Conservation (phyloP, 2,113 vertebrate genomes). For the Calyptommatus sinebrachiatus region DNA sequence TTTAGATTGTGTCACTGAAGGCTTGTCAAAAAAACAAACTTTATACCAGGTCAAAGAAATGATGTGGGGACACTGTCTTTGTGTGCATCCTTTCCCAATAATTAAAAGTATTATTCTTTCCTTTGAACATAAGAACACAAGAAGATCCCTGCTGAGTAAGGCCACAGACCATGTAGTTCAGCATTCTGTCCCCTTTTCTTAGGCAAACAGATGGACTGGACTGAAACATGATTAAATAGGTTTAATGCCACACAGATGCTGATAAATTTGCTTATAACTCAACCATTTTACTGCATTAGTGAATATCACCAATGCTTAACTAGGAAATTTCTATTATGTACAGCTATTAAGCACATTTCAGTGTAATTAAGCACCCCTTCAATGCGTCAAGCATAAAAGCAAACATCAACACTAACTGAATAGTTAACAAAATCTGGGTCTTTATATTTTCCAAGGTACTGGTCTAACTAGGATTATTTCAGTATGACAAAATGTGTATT, state of each 20-base stretch:
- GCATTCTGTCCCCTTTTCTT: no score
- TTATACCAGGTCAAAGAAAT: background rate
- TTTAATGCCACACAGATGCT: constrained; percentile 27
- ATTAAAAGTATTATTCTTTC: constrained; percentile 12
- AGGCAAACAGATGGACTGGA: background rate
- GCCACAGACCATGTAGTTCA: no score
- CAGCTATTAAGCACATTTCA: constrained; percentile 18
- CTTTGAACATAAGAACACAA: no score
- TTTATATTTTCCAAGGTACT: constrained; percentile 6
- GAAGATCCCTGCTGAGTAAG: no score
- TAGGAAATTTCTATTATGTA: constrained; percentile 18
- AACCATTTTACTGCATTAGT: constrained; percentile 28
- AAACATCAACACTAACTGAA: constrained; percentile 11
- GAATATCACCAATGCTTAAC: background rate
- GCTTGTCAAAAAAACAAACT: background rate
- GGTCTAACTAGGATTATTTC: background rate
- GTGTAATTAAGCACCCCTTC: no score
- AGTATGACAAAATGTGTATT: background rate
- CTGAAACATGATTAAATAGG: constrained; percentile 19
- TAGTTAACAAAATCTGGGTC: constrained; percentile 2
- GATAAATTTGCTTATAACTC: constrained; percentile 21
- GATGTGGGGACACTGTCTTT: background rate
- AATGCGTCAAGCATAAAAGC: background rate
- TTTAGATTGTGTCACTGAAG: background rate
- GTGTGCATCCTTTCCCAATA: background rate